Percentiles rank a stretch among this genome's conserved stretches.
These are phyloP conservation scores for Alethe castanea DNA, from an alignment of 2,113 vertebrate genomes.

Conservation along the genomic window DNA sequence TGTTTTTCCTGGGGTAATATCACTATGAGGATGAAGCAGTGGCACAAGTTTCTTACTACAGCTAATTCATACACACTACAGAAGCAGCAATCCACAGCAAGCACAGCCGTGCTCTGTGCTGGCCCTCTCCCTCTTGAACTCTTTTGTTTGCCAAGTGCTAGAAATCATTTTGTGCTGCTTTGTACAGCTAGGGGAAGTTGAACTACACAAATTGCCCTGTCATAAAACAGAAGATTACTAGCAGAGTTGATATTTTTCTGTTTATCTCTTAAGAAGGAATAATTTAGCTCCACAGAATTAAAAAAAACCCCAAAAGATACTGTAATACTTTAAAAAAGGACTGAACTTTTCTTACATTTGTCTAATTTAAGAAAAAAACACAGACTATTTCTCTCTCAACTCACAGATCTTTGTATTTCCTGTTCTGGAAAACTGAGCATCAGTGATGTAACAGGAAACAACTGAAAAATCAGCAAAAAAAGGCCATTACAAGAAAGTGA, in stretches of 20 bases:
- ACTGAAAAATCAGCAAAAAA: not conserved
- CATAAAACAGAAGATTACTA: not conserved
- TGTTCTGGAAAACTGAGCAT: not conserved
- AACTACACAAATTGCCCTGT: not conserved
- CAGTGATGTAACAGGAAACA: not conserved
- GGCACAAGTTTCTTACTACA: not conserved
- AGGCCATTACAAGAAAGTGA: not conserved
- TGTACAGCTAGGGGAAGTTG: not conserved
- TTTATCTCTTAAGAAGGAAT: not conserved
- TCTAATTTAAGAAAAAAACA: not conserved
- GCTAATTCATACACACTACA: not conserved
- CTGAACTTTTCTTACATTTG: not conserved
- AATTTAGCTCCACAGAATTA: not conserved
- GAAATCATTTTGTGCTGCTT: not conserved
- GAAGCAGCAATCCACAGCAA: not conserved
- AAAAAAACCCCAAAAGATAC: not conserved
- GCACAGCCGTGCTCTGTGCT: not conserved
- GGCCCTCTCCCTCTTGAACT: not conserved
- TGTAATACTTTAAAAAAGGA: not conserved
- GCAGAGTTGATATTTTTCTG: not conserved
- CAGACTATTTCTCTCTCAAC: not conserved
- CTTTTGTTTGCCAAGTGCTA: not conserved
- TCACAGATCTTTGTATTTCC: not conserved
- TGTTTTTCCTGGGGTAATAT: not conserved
- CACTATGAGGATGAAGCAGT: not conserved